phyloP scores from a whole-genome alignment of 2,797 vertebrate genomes.

The Borostomias antarcticus region DNA sequence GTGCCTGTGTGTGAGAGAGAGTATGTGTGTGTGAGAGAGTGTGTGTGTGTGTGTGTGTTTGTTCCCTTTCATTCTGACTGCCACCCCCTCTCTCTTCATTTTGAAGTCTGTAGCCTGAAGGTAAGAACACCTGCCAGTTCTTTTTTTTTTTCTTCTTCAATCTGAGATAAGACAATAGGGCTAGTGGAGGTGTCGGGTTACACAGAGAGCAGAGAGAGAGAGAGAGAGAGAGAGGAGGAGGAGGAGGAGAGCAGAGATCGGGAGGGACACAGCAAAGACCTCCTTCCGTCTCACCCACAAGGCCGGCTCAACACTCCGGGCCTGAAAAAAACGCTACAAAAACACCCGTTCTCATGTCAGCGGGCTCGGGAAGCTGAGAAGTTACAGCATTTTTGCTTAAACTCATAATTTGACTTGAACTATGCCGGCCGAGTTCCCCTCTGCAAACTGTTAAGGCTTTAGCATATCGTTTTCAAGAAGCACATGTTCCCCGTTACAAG shows the following conservation, averaged over 20 bases:
- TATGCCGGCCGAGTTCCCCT: conserved; percentile 57
- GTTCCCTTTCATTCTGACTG: conserved; percentile 62
- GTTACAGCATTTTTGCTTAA: conserved; percentile 49
- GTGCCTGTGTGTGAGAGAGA: conserved; percentile 45
- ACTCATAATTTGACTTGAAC: conserved; percentile 70
- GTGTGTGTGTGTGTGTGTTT: conserved; percentile 20
- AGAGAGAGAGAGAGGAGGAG: conserved; percentile 29
- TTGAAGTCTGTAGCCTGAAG: conserved; percentile 68
- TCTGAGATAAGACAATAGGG: conserved; percentile 73
- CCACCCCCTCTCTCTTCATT: conserved; percentile 66
- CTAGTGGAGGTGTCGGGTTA: conserved; percentile 67
- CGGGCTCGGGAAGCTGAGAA: conserved; percentile 37
- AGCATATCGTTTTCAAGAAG: conserved; percentile 69
- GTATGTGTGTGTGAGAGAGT: conserved; percentile 23
- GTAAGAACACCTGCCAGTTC: conserved; percentile 71
- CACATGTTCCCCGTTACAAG: conserved; percentile 76
- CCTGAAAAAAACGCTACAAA: conserved; percentile 61
- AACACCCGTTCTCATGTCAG: conserved; percentile 50
- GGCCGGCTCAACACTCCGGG: conserved; percentile 57
- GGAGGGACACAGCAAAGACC: conserved; percentile 53
- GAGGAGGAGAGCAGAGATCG: conserved; percentile 31
- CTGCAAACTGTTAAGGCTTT: conserved; percentile 75
- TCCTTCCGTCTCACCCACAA: conserved; percentile 52
- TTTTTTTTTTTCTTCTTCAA: conserved; percentile 51
- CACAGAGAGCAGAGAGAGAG: conserved; percentile 44